phyloP scores from a whole-genome alignment of 2,888 invertebrate genomes.

The Pyrrhosoma nymphula region DNA sequence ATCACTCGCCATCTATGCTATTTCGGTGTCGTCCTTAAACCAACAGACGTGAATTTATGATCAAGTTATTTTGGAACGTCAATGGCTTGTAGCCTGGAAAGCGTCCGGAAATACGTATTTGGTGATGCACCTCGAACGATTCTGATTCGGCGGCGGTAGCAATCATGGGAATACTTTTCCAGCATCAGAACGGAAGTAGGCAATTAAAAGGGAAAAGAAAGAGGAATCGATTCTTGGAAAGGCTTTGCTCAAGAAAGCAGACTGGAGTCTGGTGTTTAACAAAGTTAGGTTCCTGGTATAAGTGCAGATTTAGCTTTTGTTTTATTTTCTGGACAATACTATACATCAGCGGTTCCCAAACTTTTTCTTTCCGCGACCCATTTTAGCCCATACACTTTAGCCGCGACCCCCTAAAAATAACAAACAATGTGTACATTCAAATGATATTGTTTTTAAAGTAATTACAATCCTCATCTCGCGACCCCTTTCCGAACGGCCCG shows the following conservation, averaged over 20 bases:
- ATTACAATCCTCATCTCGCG: no score
- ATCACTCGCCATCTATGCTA: constrained; percentile 14
- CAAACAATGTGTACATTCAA: no score
- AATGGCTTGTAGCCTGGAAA: neutral
- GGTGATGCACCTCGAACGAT: neutral
- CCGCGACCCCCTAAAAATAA: no score
- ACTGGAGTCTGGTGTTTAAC: neutral
- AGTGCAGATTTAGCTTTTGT: neutral
- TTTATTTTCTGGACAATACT: neutral
- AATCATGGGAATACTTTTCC: neutral
- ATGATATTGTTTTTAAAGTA: no score
- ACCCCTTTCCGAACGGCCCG: no score
- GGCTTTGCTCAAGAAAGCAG: neutral
- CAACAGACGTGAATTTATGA: constrained; percentile 7
- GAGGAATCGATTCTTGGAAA: neutral
- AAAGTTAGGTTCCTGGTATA: neutral
- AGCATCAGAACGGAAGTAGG: neutral
- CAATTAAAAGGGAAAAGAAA: constrained; percentile 13
- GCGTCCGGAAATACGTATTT: constrained; percentile 30
- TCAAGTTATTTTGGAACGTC: constrained; percentile 1
- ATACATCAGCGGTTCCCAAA: no score
- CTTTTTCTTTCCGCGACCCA: no score
- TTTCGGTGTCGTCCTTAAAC: neutral
- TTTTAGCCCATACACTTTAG: no score
- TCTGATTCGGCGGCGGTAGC: neutral